Conservation (phyloP, 2,113 vertebrate genomes). For the Gallinago paraguaiae region DNA sequence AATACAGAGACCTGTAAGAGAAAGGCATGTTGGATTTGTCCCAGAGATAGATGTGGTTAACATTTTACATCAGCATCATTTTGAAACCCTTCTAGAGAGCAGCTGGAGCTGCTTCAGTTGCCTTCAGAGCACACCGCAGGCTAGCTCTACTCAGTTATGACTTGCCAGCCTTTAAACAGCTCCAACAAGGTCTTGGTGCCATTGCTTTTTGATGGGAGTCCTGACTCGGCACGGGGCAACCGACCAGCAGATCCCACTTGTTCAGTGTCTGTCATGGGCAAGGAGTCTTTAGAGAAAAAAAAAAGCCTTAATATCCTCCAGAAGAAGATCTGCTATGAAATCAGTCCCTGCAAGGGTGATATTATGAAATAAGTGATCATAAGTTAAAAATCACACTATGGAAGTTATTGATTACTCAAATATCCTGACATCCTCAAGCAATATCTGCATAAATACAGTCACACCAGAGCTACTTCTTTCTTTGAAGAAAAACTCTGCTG, state of each 20-base stretch:
- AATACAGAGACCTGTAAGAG: not conserved
- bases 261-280: not conserved
- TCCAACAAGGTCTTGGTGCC: not conserved
- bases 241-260: not conserved
- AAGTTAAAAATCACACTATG: not conserved
- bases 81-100: not conserved
- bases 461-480: not conserved
- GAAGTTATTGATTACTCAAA: not conserved
- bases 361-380: not conserved
- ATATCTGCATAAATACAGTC: rapidly evolving
- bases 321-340: not conserved
- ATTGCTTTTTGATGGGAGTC: not conserved
- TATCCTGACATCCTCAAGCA: not conserved
- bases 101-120: not conserved
- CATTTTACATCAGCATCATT: not conserved
- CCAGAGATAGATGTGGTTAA: not conserved
- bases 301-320: not conserved
- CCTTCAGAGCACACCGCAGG: not conserved
- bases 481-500: not conserved
- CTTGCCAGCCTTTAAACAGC: not conserved
- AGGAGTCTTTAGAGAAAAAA: not conserved
- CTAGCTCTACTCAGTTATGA: not conserved
- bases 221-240: not conserved
- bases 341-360: not conserved
- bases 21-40: not conserved